Base-by-base conservation (phyloP, 2,113 vertebrate species). In the Dolichotis patagonum region DNA sequence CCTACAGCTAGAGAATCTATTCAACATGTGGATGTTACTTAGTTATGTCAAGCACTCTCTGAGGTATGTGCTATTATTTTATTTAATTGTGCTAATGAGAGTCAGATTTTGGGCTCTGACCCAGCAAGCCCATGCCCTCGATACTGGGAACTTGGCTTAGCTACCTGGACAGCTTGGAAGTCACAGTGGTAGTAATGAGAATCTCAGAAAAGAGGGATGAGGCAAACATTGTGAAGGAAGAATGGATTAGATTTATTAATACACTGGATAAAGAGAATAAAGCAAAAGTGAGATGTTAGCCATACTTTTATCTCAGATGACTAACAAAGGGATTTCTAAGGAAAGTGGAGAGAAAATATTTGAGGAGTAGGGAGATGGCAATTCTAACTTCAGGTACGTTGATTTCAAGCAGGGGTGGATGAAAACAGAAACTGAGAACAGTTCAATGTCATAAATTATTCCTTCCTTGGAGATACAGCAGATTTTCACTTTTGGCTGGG, bases 91-190 rank as follows among this genome's bases (percentile, higher is more conserved):
- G 24, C 43, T 84, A 86, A 69, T 71, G 86, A 60, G 88, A 94
- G 38, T 28, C 65, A 96, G 71, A 90, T 12, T 73, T 85, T 95
- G 90, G 71, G 32, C 65, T 91, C 58, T 75, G 26, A 81, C 58
- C 35, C 85, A 94, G 62, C 32, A 81, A 83, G 13, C 12, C n/a
- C 30, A 11, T 85, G 60, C 12, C 65, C 78, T 94, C 88, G 56
- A 88, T 35, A 26, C 22, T 38, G 69, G 13, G 54, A 88, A 77
- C 56, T 78, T 94, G 90, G 75, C 56, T 49, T 63, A 43, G 49
- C 65, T 67, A 41, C 26, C 12, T 71, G 54, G 65, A 94, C 81
- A 98, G 52, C 95, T 97, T 92, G 92, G 35, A 78, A 92, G 35
- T 56, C 26, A 20, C 85, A n/a, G n/a, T 96, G 88, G 30, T 38